Conservation (phyloP, 2,888 invertebrate genomes). For the Geotrupes spiniger region DNA sequence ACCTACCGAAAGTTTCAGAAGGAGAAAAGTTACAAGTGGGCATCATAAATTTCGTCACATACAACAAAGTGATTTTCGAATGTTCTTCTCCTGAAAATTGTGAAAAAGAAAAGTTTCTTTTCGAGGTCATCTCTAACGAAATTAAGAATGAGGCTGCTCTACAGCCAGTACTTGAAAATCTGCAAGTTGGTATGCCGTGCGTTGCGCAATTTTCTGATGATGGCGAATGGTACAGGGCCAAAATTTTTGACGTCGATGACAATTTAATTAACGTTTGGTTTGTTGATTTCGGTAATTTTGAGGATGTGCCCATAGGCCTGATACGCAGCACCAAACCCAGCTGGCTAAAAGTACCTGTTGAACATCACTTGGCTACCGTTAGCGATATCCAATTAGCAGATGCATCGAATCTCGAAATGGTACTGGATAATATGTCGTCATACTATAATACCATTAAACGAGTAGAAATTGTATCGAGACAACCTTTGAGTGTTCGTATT, state of each 20-base stretch:
- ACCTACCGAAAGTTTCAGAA: constrained; percentile 40
- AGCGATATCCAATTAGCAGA: constrained; percentile 34
- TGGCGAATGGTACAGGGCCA: constrained; percentile 69
- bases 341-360: constrained; percentile 55
- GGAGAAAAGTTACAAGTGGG: constrained; percentile 44
- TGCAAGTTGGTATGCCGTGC: constrained; percentile 59
- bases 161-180: constrained; percentile 51
- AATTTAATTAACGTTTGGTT: constrained; percentile 61
- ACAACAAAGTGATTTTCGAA: constrained; percentile 36
- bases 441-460: constrained; percentile 28
- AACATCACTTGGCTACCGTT: constrained; percentile 53
- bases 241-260: constrained; percentile 55
- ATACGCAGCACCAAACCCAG: constrained; percentile 54
- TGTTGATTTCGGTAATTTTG: constrained; percentile 73
- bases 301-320: constrained; percentile 51
- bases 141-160: constrained; percentile 39
- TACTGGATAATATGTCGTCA: constrained; percentile 29
- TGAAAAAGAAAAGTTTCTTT: constrained; percentile 41
- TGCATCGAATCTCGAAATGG: constrained; percentile 10
- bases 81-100: constrained; percentile 12
- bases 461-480: constrained; percentile 30
- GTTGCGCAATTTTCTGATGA: constrained; percentile 62
- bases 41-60: constrained; percentile 42
- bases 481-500: constrained; percentile 37
- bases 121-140: constrained; percentile 52